These are phyloP conservation scores for Coenonympha arcania DNA, from an alignment of 2,888 invertebrate genomes.

Conservation along the genomic window DNA sequence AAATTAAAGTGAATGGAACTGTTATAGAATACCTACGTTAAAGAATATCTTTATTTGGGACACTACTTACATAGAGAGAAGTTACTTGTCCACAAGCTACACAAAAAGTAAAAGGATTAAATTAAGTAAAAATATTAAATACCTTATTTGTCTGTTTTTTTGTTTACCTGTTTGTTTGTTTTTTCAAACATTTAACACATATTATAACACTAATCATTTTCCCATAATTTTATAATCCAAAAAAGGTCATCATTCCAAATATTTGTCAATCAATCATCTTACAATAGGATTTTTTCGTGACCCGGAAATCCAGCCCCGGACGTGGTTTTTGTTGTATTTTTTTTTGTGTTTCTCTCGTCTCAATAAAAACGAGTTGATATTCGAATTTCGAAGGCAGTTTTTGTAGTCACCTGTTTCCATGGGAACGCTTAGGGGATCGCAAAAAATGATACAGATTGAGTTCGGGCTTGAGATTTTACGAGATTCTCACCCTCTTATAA, in stretches of 20 bases:
- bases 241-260: slow-evolving; percentile 43
- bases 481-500: slow-evolving; percentile 4
- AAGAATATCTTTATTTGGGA: no score
- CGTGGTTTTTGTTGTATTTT: slow-evolving; percentile 45
- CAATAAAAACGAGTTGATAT: slow-evolving; percentile 62
- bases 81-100: no score
- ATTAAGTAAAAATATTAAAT: no score
- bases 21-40: no score
- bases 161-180: no score
- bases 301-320: slow-evolving; percentile 66
- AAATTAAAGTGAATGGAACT: no score
- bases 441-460: slow-evolving; percentile 45
- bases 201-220: background rate
- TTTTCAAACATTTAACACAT: no score
- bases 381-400: slow-evolving; percentile 56
- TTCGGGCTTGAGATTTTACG: slow-evolving; percentile 1
- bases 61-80: no score
- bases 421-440: slow-evolving; percentile 45
- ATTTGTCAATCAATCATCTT: slow-evolving; percentile 45
- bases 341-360: no score
- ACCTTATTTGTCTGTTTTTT: no score
- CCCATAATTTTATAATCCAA: background rate
- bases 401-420: slow-evolving; percentile 63
- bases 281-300: slow-evolving; percentile 44
- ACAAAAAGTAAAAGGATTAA: background rate